phyloP scores from a whole-genome alignment of 2,797 vertebrate species.

The Harpagifer antarcticus region DNA sequence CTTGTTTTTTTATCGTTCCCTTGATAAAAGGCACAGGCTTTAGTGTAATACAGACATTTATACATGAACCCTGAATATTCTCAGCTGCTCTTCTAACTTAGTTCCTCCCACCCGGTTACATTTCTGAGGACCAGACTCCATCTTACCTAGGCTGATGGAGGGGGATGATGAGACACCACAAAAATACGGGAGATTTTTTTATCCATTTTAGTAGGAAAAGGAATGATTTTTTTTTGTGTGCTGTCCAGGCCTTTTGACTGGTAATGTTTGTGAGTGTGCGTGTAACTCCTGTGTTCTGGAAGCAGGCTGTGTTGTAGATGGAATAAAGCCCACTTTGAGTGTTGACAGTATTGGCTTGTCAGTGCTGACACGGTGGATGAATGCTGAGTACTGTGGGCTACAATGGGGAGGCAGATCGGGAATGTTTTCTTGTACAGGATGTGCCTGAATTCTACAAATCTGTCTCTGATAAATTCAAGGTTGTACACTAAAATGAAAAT shows the following conservation, averaged over 20 bases:
- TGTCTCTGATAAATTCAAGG: constrained; percentile 55
- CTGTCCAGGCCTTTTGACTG: constrained; percentile 15
- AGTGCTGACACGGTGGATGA: constrained; percentile 59
- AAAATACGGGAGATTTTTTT: constrained; percentile 16
- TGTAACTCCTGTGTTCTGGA: constrained; percentile 51
- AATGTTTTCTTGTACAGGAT: constrained; percentile 23
- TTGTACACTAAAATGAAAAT: constrained; percentile 63
- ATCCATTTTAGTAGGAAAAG: constrained; percentile 26
- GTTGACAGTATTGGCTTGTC: constrained; percentile 71
- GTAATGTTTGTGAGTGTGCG: constrained; percentile 33
- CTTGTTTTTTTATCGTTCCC: background rate
- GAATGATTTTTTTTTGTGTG: constrained; percentile 31
- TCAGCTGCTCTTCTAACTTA: constrained; percentile 16
- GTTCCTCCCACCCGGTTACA: constrained; percentile 12
- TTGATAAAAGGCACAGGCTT: background rate
- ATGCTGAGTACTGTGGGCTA: constrained; percentile 48
- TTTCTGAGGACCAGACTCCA: constrained; percentile 13
- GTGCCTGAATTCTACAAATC: constrained; percentile 46
- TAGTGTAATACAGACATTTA: background rate
- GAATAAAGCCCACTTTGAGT: constrained; percentile 67
- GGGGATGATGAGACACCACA: constrained; percentile 31
- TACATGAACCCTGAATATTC: background rate
- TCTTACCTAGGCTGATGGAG: constrained; percentile 37
- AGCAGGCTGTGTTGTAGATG: constrained; percentile 52
- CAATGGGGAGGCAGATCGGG: constrained; percentile 25